Base-by-base conservation (phyloP, 2,888 invertebrate species). In the Erebia epiphron region DNA sequence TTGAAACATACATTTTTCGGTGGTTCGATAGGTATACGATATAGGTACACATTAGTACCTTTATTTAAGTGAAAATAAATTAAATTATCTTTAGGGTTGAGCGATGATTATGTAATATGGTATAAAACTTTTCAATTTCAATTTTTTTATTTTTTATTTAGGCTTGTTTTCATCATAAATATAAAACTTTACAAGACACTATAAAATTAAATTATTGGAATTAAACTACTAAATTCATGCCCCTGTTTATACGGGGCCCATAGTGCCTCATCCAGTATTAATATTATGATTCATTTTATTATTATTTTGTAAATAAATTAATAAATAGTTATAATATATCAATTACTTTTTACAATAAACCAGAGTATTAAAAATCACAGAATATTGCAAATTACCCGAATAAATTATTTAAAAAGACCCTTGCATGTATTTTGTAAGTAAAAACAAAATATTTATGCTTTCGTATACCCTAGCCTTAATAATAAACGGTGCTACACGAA, bases 401-500 rank as follows among this genome's bases (percentile, higher is more conserved):
- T 7, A 54, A 54, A 10, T 18, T 54, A 9, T 16, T 18, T 10
- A 9, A 11, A 54, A 16, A 54, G 14, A 13, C 11, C 1, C 13
- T 13, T 56, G 7, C 13, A 21, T 57, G 13, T 13, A 11, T 26
- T 26, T 5, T 10, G 11, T 21, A 21, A 21, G 5, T 13, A 11
- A 26, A 13, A 8, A 21, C 18, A 13, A 10, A 18, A 21, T 26
- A 11, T 57, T 18, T 54, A 54, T 18, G 16, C 18, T 52, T 26
- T n/a, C n/a, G 14, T 63, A 50, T 63, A 49, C 35, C 61, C 67
- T 67, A 70, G 67, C 70, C 61, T 70, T 69, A 62, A 69, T n/a
- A 60, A 69, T 68, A 62, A 68, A 61, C 61, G 62, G 16, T 70
- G 52, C 56, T 67, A 70, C 67, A 50, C 64, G 70, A 67, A 61